Evolutionary conservation across 35 echinoderm and acorn worm species (phyloP).

Genomic region (Heliocidaris erythrogramma): DNA sequence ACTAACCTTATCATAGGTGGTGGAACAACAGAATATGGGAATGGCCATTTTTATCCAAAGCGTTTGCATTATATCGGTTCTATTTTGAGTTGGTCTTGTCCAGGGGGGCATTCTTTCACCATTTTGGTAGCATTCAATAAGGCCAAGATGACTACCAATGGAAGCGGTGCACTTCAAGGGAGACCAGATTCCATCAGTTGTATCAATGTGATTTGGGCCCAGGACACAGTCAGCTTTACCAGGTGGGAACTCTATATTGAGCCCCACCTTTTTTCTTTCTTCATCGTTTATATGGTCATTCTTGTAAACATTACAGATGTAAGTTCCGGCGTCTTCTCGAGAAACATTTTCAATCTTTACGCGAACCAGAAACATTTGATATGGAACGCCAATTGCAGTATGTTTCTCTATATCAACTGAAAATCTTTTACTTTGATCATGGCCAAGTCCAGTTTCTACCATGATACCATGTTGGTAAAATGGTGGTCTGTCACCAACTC

Average conservation of each 20-base stretch:
- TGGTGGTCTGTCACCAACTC: background rate
- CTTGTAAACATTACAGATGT: background rate
- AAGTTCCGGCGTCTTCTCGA: background rate
- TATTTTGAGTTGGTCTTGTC: conserved; percentile 1
- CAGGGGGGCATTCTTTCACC: background rate
- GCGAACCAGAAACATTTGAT: background rate
- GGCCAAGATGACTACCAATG: background rate
- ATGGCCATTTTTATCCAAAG: background rate
- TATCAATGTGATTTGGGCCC: background rate
- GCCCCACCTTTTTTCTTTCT: background rate
- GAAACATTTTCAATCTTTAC: conserved; percentile 1
- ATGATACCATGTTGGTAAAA: background rate
- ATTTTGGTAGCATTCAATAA: conserved; percentile 8
- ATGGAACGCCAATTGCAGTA: background rate
- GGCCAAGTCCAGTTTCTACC: background rate
- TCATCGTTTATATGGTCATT: background rate
- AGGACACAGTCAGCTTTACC: background rate
- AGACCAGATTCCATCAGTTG: background rate
- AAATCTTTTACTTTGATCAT: background rate
- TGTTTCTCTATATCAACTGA: background rate
- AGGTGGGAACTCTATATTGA: conserved; percentile 1
- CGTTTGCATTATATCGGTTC: background rate
- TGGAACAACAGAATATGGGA: background rate
- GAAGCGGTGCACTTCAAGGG: background rate
- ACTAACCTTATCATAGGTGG: background rate